phyloP scores from a whole-genome alignment of 2,888 invertebrate genomes.

The Empis livida region DNA sequence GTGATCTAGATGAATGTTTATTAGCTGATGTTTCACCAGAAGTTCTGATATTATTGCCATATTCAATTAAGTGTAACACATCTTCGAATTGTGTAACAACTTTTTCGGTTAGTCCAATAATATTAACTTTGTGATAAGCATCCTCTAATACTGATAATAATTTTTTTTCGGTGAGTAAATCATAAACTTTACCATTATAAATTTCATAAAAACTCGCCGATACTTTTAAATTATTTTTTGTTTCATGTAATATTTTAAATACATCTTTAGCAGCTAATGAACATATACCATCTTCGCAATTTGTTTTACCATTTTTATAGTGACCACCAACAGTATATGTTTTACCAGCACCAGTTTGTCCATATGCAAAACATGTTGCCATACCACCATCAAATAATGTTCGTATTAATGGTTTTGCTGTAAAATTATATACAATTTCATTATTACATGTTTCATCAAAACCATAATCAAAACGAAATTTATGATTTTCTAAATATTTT shows the following conservation, averaged over 20 bases:
- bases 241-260: slow-evolving; percentile 61
- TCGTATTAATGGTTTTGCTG: slow-evolving; percentile 60
- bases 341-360: slow-evolving; percentile 90
- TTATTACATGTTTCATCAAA: slow-evolving; percentile 88
- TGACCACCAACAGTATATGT: slow-evolving; percentile 95
- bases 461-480: slow-evolving; percentile 91
- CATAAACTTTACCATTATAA: slow-evolving; percentile 89
- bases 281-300: slow-evolving; percentile 89
- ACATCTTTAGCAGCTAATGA: slow-evolving; percentile 88
- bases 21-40: slow-evolving; percentile 93
- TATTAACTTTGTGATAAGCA: slow-evolving; percentile 88
- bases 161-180: slow-evolving; percentile 72
- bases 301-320: slow-evolving; percentile 79
- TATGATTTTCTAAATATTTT: slow-evolving; percentile 90
- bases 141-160: slow-evolving; percentile 88
- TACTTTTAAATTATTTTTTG: slow-evolving; percentile 69
- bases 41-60: slow-evolving; percentile 73
- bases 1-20: slow-evolving; percentile 88
- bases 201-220: slow-evolving; percentile 95
- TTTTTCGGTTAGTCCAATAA: slow-evolving; percentile 83
- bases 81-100: slow-evolving; percentile 77
- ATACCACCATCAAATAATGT: slow-evolving; percentile 94
- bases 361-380: slow-evolving; percentile 97
- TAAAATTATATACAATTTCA: slow-evolving; percentile 73
- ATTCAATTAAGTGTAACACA: slow-evolving; percentile 76